These are phyloP conservation scores for Julus scanicus DNA, from an alignment of 2,888 invertebrate genomes.

Conservation along the genomic window DNA sequence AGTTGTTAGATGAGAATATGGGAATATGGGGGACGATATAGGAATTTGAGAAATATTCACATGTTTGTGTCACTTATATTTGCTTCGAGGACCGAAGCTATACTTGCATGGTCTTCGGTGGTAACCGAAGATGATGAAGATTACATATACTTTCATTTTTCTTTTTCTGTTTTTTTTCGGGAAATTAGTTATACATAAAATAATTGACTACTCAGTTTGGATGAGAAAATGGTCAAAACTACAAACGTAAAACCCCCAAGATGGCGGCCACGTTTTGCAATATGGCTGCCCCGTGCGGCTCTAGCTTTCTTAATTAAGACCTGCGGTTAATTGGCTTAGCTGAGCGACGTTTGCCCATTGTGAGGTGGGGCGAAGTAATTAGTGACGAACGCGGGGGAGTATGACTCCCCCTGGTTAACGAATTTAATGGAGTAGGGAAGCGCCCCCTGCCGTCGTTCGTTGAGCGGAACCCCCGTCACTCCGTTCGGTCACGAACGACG, in stretches of 20 bases:
- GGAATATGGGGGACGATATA: no score
- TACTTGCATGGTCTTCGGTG: no score
- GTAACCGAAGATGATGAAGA: no score
- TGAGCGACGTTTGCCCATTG: not conserved
- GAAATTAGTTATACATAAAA: no score
- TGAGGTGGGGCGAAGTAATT: not conserved
- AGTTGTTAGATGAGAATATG: no score
- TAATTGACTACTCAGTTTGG: no score
- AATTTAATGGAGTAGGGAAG: slow-evolving; percentile 6
- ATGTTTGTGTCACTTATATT: no score
- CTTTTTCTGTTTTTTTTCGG: no score
- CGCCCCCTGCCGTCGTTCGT: not conserved
- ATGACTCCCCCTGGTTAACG: not conserved
- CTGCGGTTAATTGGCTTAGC: not conserved
- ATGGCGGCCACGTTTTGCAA: not conserved
- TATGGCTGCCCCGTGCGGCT: not conserved
- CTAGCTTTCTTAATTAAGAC: slow-evolving; percentile 8
- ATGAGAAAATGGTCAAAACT: not conserved
- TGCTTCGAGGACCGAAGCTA: no score
- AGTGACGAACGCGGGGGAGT: not conserved
- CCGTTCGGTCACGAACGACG: not conserved
- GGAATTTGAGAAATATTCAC: no score
- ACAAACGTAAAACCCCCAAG: not conserved
- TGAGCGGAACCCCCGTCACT: slow-evolving; percentile 7
- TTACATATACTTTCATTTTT: no score